phyloP scores from a whole-genome alignment of 2,888 invertebrate species.

The Drosophila neonasuta region DNA sequence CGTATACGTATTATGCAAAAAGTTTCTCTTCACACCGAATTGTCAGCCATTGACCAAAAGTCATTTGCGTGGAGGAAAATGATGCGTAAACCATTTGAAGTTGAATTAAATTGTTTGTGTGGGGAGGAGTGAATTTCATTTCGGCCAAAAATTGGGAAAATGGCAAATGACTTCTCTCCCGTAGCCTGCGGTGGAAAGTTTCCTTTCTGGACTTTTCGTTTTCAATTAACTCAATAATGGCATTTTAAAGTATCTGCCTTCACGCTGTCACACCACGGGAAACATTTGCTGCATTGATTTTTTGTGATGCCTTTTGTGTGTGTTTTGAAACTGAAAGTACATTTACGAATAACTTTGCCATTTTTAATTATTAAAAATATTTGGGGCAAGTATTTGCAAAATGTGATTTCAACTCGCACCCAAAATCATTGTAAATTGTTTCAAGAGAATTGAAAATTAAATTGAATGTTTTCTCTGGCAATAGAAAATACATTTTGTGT shows the following conservation, averaged over 20 bases:
- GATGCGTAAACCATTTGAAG: slow-evolving; percentile 67
- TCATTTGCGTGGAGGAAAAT: slow-evolving; percentile 55
- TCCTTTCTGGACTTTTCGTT: slow-evolving; percentile 33
- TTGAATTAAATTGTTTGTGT: slow-evolving; percentile 54
- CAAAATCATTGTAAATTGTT: background rate
- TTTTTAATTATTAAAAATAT: slow-evolving; percentile 2
- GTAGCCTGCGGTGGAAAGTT: slow-evolving; percentile 38
- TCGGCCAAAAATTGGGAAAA: slow-evolving; percentile 36
- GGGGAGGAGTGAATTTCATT: slow-evolving; percentile 14
- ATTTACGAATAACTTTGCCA: background rate
- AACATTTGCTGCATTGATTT: slow-evolving; percentile 14
- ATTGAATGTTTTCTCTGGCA: background rate
- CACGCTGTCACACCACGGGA: slow-evolving; percentile 5
- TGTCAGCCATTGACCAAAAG: slow-evolving; percentile 27
- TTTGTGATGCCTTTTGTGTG: background rate
- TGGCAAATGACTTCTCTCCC: slow-evolving; percentile 13
- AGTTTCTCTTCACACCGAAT: slow-evolving; percentile 20
- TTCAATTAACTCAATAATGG: slow-evolving; percentile 57
- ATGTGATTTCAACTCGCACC: background rate
- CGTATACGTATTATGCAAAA: slow-evolving; percentile 29
- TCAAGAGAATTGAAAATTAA: background rate
- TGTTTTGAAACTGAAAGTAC: background rate
- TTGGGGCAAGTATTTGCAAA: background rate
- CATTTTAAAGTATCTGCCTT: slow-evolving; percentile 33
- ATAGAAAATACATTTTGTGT: background rate